A percentile compares a stretch with the other conserved stretches of the same genome.
These are phyloP conservation scores for Apogon hyalosoma DNA, from an alignment of 2,797 vertebrate species.

Conservation along the genomic window DNA sequence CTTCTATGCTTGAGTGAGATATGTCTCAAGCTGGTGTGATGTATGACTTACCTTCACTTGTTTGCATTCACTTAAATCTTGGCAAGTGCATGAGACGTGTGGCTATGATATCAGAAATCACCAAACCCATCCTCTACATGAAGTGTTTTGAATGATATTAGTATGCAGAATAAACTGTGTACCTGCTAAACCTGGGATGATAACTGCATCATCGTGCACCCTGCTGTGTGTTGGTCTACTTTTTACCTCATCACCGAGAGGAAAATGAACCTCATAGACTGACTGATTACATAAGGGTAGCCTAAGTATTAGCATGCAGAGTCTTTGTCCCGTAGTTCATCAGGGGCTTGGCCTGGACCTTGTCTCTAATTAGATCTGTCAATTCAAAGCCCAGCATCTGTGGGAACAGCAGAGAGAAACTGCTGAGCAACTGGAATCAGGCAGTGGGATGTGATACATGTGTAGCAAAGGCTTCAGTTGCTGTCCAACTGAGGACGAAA, in stretches of 20 bases:
- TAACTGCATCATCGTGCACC: constrained; percentile 14
- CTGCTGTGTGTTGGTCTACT: constrained; percentile 6
- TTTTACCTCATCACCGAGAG: constrained; percentile 15
- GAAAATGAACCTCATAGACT: constrained; percentile 29
- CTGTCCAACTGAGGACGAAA: constrained; percentile 6
- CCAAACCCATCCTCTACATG: neutral
- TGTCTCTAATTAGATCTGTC: constrained; percentile 77
- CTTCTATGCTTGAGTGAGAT: constrained; percentile 58
- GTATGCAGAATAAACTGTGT: constrained; percentile 18
- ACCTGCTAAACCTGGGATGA: constrained; percentile 15
- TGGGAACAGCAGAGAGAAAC: constrained; percentile 61
- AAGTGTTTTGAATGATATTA: constrained; percentile 10
- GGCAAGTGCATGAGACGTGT: constrained; percentile 27
- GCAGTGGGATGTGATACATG: neutral
- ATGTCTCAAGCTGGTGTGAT: constrained; percentile 63
- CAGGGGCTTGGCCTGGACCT: constrained; percentile 47
- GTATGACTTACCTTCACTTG: constrained; percentile 47
- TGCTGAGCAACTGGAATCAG: constrained; percentile 61
- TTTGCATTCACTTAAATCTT: constrained; percentile 37
- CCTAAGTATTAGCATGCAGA: constrained; percentile 53
- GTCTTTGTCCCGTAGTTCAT: constrained; percentile 58
- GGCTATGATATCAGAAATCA: constrained; percentile 12
- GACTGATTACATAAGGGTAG: constrained; percentile 54
- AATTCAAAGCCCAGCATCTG: constrained; percentile 64
- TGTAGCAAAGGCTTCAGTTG: constrained; percentile 13